A percentile compares a stretch with the other conserved stretches of the same genome.
phyloP scores from a whole-genome alignment of 2,113 vertebrate species.

The Amazona guildingii region DNA sequence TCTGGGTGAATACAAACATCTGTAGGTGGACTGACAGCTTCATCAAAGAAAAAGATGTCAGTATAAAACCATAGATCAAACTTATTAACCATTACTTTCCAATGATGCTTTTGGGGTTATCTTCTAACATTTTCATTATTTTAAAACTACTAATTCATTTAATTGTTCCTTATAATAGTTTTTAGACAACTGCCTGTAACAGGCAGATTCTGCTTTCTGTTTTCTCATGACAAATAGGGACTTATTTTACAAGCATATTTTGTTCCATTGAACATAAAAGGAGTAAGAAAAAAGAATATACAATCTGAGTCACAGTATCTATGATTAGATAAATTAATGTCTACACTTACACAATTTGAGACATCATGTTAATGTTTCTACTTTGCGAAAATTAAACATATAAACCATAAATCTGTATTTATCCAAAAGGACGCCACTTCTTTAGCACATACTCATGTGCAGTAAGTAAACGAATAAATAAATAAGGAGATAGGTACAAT shows the following conservation, averaged over 20 bases:
- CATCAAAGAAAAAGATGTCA: conserved; percentile 9
- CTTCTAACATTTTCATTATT: background rate
- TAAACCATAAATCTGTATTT: background rate
- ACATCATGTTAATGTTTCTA: background rate
- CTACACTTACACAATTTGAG: background rate
- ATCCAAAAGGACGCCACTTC: background rate
- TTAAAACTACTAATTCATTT: background rate
- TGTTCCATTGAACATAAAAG: fast-evolving
- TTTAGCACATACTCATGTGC: background rate
- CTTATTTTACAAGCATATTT: background rate
- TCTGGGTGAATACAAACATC: conserved; percentile 64
- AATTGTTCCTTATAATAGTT: background rate
- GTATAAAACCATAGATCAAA: background rate
- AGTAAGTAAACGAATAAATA: background rate
- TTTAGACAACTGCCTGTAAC: background rate
- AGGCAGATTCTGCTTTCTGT: background rate
- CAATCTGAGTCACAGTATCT: background rate
- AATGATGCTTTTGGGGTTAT: background rate
- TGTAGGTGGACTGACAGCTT: conserved; percentile 77
- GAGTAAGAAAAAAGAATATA: background rate
- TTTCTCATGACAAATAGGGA: background rate
- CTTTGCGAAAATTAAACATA: background rate
- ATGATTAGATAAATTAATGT: background rate
- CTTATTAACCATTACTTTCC: background rate
- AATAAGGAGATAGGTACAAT: background rate